A percentile compares a stretch with the other conserved stretches of the same genome.
Conservation (phyloP, 2,888 invertebrate species). For the Saturnia pavonia region DNA sequence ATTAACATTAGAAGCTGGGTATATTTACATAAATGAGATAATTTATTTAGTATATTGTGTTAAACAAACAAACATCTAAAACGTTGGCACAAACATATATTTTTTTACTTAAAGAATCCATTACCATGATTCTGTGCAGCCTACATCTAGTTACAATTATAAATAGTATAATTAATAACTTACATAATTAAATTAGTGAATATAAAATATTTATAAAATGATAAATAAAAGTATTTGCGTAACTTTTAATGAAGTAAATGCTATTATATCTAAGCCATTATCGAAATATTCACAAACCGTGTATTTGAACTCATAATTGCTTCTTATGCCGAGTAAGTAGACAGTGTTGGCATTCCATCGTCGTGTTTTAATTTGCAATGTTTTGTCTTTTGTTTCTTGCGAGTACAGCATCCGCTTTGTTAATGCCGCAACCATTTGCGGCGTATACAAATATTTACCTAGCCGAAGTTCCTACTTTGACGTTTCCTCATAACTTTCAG, state of each 20-base stretch:
- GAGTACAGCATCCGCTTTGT: slow-evolving; percentile 62
- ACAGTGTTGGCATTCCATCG: slow-evolving; percentile 41
- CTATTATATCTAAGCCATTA: slow-evolving; percentile 28
- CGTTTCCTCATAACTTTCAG: slow-evolving; percentile 58
- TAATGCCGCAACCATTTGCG: slow-evolving; percentile 56
- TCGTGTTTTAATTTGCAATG: slow-evolving; percentile 57
- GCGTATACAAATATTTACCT: slow-evolving; percentile 67
- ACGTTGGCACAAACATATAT: no score
- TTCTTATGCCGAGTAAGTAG: slow-evolving; percentile 32
- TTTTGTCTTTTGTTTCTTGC: slow-evolving; percentile 69
- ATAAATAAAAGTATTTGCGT: no score
- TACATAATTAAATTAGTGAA: no score
- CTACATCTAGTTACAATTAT: no score
- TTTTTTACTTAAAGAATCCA: no score
- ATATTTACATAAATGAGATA: no score
- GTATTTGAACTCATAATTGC: background rate
- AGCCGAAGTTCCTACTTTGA: slow-evolving; percentile 58
- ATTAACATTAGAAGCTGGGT: no score
- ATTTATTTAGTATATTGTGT: no score
- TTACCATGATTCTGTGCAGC: no score
- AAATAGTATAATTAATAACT: no score
- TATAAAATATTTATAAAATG: no score
- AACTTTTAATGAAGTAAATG: background rate
- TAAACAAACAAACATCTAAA: no score
- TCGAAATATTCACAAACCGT: slow-evolving; percentile 38